Base-by-base conservation (phyloP, 2,888 invertebrate species). In the Athripsodes cinereus region DNA sequence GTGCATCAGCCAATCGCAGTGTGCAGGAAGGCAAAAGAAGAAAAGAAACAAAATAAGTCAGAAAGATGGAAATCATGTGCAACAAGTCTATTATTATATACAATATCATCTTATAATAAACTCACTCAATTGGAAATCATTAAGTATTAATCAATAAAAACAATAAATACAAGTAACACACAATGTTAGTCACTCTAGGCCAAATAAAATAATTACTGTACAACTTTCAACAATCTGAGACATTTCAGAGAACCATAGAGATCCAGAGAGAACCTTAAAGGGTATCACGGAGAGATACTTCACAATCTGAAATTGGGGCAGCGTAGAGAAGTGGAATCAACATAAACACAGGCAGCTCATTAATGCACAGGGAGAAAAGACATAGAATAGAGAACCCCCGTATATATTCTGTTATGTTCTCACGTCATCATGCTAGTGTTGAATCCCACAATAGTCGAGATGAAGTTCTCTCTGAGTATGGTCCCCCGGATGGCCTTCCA, bases 401-500 rank as follows among this genome's bases (percentile, higher is more conserved):
- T 2, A 13, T 8, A 40, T 40, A 40, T 16, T 8, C 8, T n/a
- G 13, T 40, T 8, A 13, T 40, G 6, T 26, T 16, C 35, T 47
- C 34, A 95, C 90, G 88, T 88, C 78, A 96, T 87, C 72, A 87
- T 86, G 71, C 93, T 92, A 65, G 94, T 94, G 79, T 89, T 89
- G 85, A 94, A 95, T 84, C 92, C 92, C 78, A 95, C 90, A 75
- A 95, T 93, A 66, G 92, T 91, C 58, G 89, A 86, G 76, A 95
- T 94, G 80, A 95, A 95, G 82, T 93, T 94, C 76, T 96, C 96
- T 79, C 91, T 87, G 84, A 96, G 92, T 72, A 96, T 88, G 67
- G 92, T 87, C 64, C 90, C 86, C 61, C 91, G 87, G 76, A 93
- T 94, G 66, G 90, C 86, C 78, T 93, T 95, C 96, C 96, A 96